Base-by-base conservation (phyloP, 2,113 vertebrate species). In the Colinus virginianus region DNA sequence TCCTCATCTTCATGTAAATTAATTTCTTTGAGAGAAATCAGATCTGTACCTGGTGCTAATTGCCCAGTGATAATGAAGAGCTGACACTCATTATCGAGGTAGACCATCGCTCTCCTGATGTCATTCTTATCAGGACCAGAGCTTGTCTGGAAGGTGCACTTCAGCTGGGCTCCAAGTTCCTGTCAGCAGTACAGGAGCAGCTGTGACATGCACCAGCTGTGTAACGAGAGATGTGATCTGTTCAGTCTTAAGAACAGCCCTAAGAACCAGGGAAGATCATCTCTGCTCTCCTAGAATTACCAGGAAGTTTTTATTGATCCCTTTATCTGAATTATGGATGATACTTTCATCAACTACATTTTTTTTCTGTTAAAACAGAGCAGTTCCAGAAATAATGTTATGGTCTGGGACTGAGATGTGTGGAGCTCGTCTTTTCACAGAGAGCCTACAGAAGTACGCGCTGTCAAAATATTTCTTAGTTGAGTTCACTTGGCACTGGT, bases 1-100 rank as follows among this genome's bases (percentile, higher is more conserved):
- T 38, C 55, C n/a, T 75, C 38, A 26, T 94, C 92, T 55, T 93
- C 84, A 90, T 77, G 89, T 17, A 90, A 92, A 92, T 94, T 59
- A 58, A 88, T 90, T 86, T 88, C 61, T 88, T 90, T 63, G 87
- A 87, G 88, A 76, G n/a, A 91, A 89, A 88, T 87, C 62, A 19
- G 15, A 87, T 56, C 81, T 49, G 6, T 79, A 85, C 67, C 84
- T 92, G 70, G 34, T 38, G 63, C 81, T 94, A 94, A 96, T 89
- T 94, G 84, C 38, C 61, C 67, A 43, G 0, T 7, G 62, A 6
- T 76, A 78, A 62, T 21, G 80, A 70, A 26, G 74, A 82, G 84
- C 80, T 30, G 69, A 34, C 53, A 7, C 53, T 83, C 42, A 7
- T 67, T 59, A 40, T 4, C 0, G 2, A 53, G 88, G 61, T 1